phyloP scores from a whole-genome alignment of 1,140 invertebrate species.

The Euwallacea similis region DNA sequence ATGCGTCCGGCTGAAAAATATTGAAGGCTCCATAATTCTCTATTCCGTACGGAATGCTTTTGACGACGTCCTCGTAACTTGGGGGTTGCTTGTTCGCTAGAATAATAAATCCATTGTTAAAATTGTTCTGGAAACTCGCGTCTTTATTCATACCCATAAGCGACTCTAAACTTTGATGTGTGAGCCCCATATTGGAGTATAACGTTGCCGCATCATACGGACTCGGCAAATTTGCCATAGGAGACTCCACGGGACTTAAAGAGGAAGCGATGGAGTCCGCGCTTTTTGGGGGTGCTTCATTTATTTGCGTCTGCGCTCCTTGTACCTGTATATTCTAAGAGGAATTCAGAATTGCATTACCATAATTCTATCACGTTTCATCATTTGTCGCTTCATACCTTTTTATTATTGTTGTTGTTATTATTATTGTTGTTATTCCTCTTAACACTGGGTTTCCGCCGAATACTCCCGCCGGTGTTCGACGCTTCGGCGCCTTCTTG shows the following conservation, averaged over 20 bases:
- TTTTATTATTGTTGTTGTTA: conserved; percentile 40
- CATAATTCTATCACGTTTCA: not conserved
- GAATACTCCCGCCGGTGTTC: conserved; percentile 54
- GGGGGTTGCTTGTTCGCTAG: conserved; percentile 73
- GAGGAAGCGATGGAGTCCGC: conserved; percentile 64
- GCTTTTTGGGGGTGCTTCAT: conserved; percentile 66
- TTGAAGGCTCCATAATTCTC: conserved; percentile 58
- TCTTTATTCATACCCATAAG: conserved; percentile 50
- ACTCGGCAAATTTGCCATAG: conserved; percentile 68
- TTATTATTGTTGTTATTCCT: conserved; percentile 60
- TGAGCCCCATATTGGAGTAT: conserved; percentile 76
- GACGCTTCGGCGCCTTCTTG: conserved; percentile 57
- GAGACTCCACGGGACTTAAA: conserved; percentile 66
- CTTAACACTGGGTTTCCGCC: conserved; percentile 78
- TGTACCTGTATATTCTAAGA: conserved; percentile 11
- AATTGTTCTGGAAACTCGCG: too few species aligned
- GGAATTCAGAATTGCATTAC: not conserved
- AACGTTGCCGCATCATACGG: conserved; percentile 77
- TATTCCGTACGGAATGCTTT: conserved; percentile 60
- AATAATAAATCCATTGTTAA: conserved; percentile 32
- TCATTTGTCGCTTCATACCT: conserved; percentile 5
- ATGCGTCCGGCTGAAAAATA: conserved; percentile 63
- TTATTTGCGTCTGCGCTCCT: conserved; percentile 54
- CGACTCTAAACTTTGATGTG: conserved; percentile 60
- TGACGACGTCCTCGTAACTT: conserved; percentile 86